These are phyloP conservation scores for Gymnothorax javanicus DNA, from an alignment of 2,797 vertebrate genomes.

Conservation along the genomic window DNA sequence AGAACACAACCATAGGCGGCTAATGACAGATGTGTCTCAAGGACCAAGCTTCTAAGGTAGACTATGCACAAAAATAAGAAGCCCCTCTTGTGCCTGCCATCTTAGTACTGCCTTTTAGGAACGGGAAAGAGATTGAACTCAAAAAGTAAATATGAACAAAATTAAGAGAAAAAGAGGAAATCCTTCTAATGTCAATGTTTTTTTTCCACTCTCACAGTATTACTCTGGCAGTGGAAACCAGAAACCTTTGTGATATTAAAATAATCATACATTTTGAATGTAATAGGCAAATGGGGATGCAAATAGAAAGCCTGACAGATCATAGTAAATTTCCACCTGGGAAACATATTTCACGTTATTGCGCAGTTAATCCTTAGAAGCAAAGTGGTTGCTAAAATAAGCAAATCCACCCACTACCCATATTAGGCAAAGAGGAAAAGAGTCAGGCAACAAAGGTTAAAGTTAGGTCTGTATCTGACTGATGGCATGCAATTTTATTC, in stretches of 20 bases:
- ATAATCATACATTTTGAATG: neutral
- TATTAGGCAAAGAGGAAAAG: too few relatives aligned
- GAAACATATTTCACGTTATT: neutral
- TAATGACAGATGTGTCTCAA: slow-evolving; percentile 33
- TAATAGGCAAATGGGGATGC: neutral
- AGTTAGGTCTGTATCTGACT: neutral
- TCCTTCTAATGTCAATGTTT: neutral
- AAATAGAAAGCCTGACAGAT: neutral
- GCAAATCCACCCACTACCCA: too few relatives aligned
- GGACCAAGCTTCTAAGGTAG: neutral
- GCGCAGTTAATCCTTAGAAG: too few relatives aligned
- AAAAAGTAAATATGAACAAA: neutral
- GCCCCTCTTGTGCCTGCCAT: too few relatives aligned
- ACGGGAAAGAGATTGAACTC: neutral
- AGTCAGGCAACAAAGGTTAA: too few relatives aligned
- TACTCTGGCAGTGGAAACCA: neutral
- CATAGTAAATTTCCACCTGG: neutral
- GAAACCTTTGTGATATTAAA: neutral
- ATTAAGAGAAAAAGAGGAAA: neutral
- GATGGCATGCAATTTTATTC: slow-evolving; percentile 1
- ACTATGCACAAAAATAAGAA: neutral
- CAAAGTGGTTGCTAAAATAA: too few relatives aligned
- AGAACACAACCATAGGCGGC: slow-evolving; percentile 45
- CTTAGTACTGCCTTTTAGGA: neutral
- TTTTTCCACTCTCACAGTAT: neutral